Evolutionary conservation across 1,140 invertebrate genomes (phyloP).

Genomic region (Bemisia tabaci): DNA sequence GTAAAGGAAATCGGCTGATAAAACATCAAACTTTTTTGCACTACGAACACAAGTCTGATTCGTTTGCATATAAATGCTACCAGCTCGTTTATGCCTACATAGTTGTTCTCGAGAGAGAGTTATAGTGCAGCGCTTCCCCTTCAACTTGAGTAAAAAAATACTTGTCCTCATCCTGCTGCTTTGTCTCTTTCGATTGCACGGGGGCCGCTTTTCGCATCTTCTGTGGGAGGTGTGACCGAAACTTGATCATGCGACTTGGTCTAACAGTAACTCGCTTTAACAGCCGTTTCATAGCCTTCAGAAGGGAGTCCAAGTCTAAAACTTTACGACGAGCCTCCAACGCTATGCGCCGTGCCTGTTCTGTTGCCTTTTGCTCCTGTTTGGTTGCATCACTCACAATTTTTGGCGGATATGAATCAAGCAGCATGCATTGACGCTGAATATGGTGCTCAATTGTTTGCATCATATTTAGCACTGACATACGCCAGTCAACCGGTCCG

Average conservation of each 20-base stretch:
- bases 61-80: not conserved
- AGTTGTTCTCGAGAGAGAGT: not conserved
- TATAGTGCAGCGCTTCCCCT: not conserved
- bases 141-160: not conserved
- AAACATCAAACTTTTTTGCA: no score
- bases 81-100: not conserved
- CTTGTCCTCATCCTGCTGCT: not conserved
- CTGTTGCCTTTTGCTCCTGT: not conserved
- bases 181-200: not conserved
- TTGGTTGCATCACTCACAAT: not conserved
- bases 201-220: not conserved
- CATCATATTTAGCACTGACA: not conserved
- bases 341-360: not conserved
- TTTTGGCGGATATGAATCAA: not conserved
- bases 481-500: not conserved
- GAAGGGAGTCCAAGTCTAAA: not conserved
- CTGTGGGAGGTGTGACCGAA: not conserved
- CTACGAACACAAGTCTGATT: no score
- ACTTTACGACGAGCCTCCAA: not conserved
- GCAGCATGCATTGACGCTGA: not conserved
- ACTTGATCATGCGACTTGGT: not conserved
- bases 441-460: not conserved
- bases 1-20: no score
- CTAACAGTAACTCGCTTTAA: not conserved
- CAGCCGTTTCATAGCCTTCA: not conserved